phyloP scores from a whole-genome alignment of 2,797 vertebrate genomes.

The Eurystomus glaucurus region DNA sequence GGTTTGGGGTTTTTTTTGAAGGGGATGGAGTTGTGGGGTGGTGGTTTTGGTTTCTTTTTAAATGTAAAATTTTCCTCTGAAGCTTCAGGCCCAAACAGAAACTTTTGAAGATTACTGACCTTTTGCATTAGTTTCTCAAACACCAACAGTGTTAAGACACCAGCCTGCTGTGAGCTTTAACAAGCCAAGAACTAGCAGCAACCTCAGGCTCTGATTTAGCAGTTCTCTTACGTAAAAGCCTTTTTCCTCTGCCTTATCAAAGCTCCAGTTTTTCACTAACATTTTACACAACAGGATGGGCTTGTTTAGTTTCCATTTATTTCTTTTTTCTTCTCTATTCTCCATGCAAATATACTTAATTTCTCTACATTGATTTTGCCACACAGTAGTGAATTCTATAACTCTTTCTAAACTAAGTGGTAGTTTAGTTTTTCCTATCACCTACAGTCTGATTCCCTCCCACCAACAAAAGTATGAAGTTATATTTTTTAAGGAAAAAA shows the following conservation, averaged over 20 bases:
- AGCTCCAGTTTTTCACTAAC: neutral
- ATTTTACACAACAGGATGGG: neutral
- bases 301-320: neutral
- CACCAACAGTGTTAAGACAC: neutral
- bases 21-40: rapidly evolving
- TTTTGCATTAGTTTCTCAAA: constrained; percentile 39
- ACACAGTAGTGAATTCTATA: neutral
- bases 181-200: constrained; percentile 24
- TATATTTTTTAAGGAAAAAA: neutral
- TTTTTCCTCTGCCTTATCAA: neutral
- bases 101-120: constrained; percentile 45
- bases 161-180: constrained; percentile 28
- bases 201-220: constrained; percentile 30
- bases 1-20: neutral
- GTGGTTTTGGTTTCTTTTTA: neutral
- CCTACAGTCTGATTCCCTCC: neutral
- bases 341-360: neutral
- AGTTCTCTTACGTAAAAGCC: neutral
- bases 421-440: neutral
- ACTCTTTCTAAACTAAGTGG: neutral
- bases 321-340: neutral
- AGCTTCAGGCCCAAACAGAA: constrained; percentile 48
- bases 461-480: neutral
- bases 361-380: neutral
- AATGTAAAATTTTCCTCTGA: constrained; percentile 17